Percentiles rank a stretch among this genome's conserved stretches.
Evolutionary conservation across 1,140 invertebrate genomes (phyloP).

Genomic region (Olivierus martensii): DNA sequence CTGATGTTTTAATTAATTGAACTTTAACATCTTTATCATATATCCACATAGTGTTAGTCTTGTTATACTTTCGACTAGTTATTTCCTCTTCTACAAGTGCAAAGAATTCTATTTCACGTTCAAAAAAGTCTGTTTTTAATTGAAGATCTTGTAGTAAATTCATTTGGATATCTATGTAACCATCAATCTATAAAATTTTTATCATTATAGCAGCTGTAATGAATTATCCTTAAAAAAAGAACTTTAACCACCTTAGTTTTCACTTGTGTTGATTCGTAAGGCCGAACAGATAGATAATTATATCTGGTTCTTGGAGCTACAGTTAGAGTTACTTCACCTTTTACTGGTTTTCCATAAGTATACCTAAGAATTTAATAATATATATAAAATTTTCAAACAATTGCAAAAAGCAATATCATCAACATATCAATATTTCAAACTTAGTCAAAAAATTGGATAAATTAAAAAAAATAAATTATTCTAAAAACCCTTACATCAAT

Average conservation of each 20-base stretch:
- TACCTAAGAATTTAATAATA: constrained; percentile 37
- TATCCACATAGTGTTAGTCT: constrained; percentile 51
- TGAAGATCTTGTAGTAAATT: constrained; percentile 20
- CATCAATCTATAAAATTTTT: constrained; percentile 19
- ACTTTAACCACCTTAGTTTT: constrained; percentile 14
- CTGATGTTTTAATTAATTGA: constrained; percentile 62
- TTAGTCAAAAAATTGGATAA: neutral
- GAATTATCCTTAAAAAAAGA: neutral
- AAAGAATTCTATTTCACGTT: constrained; percentile 57
- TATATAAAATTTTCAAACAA: neutral
- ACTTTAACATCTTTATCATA: constrained; percentile 70
- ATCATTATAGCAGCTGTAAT: neutral
- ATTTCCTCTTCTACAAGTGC: constrained; percentile 63
- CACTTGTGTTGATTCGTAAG: constrained; percentile 21
- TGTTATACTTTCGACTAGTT: constrained; percentile 66
- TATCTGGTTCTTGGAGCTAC: constrained; percentile 23
- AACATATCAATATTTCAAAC: neutral
- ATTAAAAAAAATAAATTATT: neutral
- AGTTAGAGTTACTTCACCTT: constrained; percentile 27
- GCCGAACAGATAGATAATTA: constrained; percentile 18
- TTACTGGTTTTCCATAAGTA: constrained; percentile 67
- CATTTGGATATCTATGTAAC: constrained; percentile 18
- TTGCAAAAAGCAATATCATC: neutral
- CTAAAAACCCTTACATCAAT: too few relatives aligned
- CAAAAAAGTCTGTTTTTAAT: constrained; percentile 26